Evolutionary conservation across 2,113 vertebrate genomes (phyloP).

Genomic region (Camelus dromedarius): DNA sequence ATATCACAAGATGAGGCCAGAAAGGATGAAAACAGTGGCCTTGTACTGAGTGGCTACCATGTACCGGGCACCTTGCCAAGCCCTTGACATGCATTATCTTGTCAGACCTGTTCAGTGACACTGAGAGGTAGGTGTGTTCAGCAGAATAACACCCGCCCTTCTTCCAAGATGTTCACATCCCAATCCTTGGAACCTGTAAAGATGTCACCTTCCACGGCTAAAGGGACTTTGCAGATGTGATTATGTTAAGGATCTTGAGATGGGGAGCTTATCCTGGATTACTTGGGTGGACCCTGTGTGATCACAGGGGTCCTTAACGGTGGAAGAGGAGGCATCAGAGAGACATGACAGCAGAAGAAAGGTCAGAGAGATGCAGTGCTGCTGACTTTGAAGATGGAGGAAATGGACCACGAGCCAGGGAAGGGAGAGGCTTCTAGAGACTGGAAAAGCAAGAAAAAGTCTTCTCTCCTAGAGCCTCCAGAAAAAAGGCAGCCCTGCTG

Average conservation of each 20-base stretch:
- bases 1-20: background rate
- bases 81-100: background rate
- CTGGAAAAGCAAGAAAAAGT: background rate
- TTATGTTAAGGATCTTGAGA: background rate
- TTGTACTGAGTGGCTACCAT: background rate
- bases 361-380: fast-evolving
- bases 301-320: background rate
- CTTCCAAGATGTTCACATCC: too few relatives aligned
- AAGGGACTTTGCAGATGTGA: background rate
- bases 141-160: fast-evolving
- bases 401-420: background rate
- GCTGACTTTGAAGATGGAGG: background rate
- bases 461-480: background rate
- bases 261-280: too few relatives aligned
- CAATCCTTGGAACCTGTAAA: background rate
- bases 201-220: background rate
- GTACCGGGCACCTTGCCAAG: background rate
- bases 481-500: background rate
- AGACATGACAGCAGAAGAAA: background rate
- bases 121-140: background rate
- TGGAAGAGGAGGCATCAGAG: background rate
- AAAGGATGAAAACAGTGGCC: background rate
- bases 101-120: background rate
- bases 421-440: background rate
- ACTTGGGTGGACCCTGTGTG: fast-evolving